Base-by-base conservation (phyloP, 2,797 vertebrate species). In the Aselliscus stoliczkanus region DNA sequence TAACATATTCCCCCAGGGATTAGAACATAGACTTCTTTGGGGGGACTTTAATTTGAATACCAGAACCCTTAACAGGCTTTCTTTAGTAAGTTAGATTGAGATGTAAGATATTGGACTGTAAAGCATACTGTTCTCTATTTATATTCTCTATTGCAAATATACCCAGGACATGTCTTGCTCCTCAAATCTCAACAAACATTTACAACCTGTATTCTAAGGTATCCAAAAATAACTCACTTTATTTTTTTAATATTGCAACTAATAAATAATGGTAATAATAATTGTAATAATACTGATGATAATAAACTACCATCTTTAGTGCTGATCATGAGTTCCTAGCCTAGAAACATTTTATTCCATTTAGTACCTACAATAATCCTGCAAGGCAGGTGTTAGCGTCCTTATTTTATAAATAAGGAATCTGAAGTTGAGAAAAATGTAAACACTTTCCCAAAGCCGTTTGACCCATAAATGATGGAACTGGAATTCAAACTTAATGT, bases 341-440 rank as follows among this genome's bases (percentile, higher is more conserved):
- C 39, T 89, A 92, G 62, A 39, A 83, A 64, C 17, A 75, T 60
- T 60, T 88, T 64, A 64, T 82, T 13, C 44, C 79, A 65, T 79
- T 93, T 94, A 94, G 34, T 82, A 44, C n/a, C 62, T 88, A 37
- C 5, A 95, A n/a, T 62, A 62, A 80, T 88, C 42, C 52, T 73
- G 2, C 5, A 62, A 64, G 5, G 14, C 56, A 93, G 31, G 39
- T 50, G 31, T 88, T 93, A 65, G 4, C 14, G 52, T 93, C 4
- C 20, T 90, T 73, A 77, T 82, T 95, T 93, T 86, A 52, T 42
- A 94, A 88, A 81, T 93, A 64, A 91, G 37, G 5, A 77, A 73
- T 80, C 27, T 93, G 64, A 39, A n/a, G 3, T 73, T 60, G 31
- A 86, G 8, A 58, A 64, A 96, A 77, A 73, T 50, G 18, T 67